A percentile compares a stretch with the other conserved stretches of the same genome.
Evolutionary conservation across 2,888 invertebrate species (phyloP).

Genomic region (Heliconius ismenius): DNA sequence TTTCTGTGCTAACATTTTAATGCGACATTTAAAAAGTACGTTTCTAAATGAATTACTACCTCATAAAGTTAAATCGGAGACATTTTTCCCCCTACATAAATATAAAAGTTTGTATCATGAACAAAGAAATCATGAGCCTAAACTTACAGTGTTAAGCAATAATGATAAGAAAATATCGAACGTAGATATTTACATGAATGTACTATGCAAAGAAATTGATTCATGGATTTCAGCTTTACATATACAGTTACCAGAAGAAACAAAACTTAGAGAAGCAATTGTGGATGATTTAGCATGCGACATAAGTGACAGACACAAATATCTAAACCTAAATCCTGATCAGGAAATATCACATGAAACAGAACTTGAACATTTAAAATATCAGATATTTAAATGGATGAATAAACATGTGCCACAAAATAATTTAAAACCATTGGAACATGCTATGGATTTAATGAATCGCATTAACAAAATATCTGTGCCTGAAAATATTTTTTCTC

Average conservation of each 20-base stretch:
- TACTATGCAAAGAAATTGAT: constrained; percentile 57
- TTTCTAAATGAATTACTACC: constrained; percentile 36
- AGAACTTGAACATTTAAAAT: constrained; percentile 65
- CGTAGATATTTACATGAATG: constrained; percentile 38
- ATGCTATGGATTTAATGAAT: constrained; percentile 57
- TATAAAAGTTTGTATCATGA: constrained; percentile 27
- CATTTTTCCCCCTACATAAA: constrained; percentile 52
- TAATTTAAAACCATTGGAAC: constrained; percentile 52
- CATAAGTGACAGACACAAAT: constrained; percentile 64
- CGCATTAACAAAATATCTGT: constrained; percentile 56
- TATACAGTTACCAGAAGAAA: constrained; percentile 49
- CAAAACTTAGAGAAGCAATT: constrained; percentile 50
- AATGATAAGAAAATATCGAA: constrained; percentile 30
- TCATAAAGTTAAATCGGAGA: constrained; percentile 44
- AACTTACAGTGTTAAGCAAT: constrained; percentile 40
- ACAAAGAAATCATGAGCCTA: neutral
- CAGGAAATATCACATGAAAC: constrained; percentile 48
- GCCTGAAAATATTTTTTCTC: constrained; percentile 43
- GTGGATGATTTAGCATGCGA: constrained; percentile 62
- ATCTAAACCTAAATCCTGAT: constrained; percentile 56
- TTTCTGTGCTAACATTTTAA: constrained; percentile 49
- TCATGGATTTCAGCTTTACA: constrained; percentile 59
- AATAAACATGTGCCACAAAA: constrained; percentile 59
- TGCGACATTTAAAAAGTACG: constrained; percentile 46
- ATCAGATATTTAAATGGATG: constrained; percentile 70